A percentile compares a stretch with the other conserved stretches of the same genome.
These are phyloP conservation scores for Zaprionus ghesquierei DNA, from an alignment of 1,140 invertebrate genomes.

Conservation along the genomic window DNA sequence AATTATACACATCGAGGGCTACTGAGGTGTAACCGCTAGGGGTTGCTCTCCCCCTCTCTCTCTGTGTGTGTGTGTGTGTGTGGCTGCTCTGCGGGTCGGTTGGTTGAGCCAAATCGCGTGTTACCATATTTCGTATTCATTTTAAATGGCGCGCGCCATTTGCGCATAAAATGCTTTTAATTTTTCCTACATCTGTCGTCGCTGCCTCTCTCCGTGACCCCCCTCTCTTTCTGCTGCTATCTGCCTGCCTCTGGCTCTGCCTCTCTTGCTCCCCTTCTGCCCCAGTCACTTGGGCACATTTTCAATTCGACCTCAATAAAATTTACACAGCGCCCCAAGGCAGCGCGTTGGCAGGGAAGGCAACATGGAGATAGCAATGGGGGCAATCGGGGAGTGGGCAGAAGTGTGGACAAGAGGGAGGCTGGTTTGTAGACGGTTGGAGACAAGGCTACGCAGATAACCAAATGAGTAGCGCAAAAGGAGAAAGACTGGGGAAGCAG, in stretches of 20 bases:
- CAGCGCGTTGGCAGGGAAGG: neutral
- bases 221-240: neutral
- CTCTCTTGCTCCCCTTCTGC: neutral
- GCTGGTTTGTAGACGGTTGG: too few relatives aligned
- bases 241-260: neutral
- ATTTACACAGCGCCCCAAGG: slow-evolving; percentile 55
- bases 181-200: slow-evolving; percentile 74
- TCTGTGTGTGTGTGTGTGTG: neutral
- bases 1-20: slow-evolving; percentile 66
- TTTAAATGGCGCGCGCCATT: slow-evolving; percentile 75
- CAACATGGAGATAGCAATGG: neutral
- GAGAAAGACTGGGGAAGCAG: neutral
- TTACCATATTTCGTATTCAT: slow-evolving; percentile 77
- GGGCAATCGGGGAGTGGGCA: neutral
- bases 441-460: slow-evolving; percentile 16
- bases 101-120: slow-evolving; percentile 64
- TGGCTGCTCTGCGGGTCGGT: slow-evolving; percentile 17
- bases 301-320: slow-evolving; percentile 81
- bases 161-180: slow-evolving; percentile 79
- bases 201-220: neutral
- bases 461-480: neutral
- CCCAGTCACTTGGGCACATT: slow-evolving; percentile 63
- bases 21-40: slow-evolving; percentile 30
- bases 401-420: neutral
- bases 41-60: neutral